phyloP scores from a whole-genome alignment of 2,113 vertebrate genomes.

The Myotis lucifugus region DNA sequence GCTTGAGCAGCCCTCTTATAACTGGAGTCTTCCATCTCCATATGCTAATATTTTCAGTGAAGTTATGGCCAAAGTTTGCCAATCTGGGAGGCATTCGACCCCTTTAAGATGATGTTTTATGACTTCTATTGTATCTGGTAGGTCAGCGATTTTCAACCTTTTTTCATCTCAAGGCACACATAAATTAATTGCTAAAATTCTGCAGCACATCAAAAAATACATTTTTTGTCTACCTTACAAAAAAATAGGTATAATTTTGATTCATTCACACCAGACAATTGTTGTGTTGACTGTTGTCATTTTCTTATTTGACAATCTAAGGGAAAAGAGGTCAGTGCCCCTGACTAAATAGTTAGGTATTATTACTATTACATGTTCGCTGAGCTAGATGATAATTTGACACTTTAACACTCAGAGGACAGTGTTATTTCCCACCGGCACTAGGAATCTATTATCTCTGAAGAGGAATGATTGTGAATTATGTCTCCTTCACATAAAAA shows the following conservation, averaged over 20 bases:
- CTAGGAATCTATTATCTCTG: not conserved
- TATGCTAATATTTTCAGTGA: not conserved
- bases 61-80: not conserved
- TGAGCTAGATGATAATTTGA: not conserved
- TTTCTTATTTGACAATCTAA: not conserved
- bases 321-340: not conserved
- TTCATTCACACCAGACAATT: not conserved
- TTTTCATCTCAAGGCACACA: not conserved
- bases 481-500: not conserved
- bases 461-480: not conserved
- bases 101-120: slow-evolving; percentile 36
- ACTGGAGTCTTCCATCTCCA: not conserved
- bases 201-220: not conserved
- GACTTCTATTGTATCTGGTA: not conserved
- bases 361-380: not conserved
- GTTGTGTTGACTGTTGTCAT: not conserved
- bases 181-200: not conserved
- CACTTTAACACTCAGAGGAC: not conserved
- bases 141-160: not conserved
- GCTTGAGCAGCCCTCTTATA: not conserved
- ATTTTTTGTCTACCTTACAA: not conserved
- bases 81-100: not conserved
- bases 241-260: not conserved
- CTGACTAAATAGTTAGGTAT: not conserved
- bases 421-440: not conserved